Evolutionary conservation across 2,113 vertebrate genomes (phyloP), one percentile per base, ranked within the genome.

Genomic region (Delphinus delphis): DNA sequence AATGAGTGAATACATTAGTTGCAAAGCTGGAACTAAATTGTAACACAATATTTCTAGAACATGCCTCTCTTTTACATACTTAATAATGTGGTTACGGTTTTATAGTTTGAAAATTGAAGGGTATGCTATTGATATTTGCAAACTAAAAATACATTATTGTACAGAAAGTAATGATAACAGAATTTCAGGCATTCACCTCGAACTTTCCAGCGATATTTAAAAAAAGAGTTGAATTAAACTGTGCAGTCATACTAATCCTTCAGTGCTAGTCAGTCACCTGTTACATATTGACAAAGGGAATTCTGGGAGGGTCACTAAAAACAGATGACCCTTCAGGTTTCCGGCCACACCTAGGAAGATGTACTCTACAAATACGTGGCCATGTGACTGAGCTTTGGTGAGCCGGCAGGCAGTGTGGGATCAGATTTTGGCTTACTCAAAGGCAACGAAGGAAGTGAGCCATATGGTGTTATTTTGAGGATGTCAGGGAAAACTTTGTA

Each of bases 401-500:
- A 95, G 58, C 11, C 55, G 76, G 28, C 26, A 86, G 50, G 58
- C 38, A 38, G 36, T 15, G 13, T 14, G 25, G 44, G 67, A 77
- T n/a, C 7, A 63, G 60, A 80, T 79, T 88, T 92, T 94, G 63
- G 26, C 87, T 82, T 92, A 63, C 26, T 68, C 26, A 84, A 79
- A 88, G 74, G 33, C 55, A 71, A 77, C 87, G 92, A 74, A 92
- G 68, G 62, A 87, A 89, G n/a, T 33, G 18, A 86, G 36, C 68
- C 84, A 70, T 68, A 58, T 87, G 68, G 70, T 90, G 81, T 33
- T 94, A 74, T 83, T 96, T 95, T 10, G n/a, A 62, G 17, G n/a
- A 83, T 47, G 68, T 90, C 33, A 92, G 70, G 76, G 86, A 80
- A 94, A 83, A 83, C 71, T 58, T 92, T 53, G 17, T 2, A n/a